Base-by-base conservation (phyloP, 2,113 vertebrate genomes). In the Pimephales promelas region DNA sequence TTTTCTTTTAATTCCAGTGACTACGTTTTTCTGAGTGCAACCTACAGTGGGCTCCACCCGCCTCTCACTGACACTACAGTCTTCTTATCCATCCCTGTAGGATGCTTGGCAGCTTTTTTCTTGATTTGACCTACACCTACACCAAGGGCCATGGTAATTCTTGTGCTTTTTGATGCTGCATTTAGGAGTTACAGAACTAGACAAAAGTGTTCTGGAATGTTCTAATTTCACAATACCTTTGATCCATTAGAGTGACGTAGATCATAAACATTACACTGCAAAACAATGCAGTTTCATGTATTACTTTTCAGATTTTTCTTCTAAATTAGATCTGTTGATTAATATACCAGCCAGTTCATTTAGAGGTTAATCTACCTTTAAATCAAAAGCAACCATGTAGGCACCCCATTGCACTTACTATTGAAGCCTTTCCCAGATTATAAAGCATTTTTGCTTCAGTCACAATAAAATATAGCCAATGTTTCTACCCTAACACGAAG, bases 1-100 rank as follows among this genome's bases (percentile, higher is more conserved):
- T 92, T 87, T 78, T 79, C 76, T 87, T 92, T 91, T 94, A n/a
- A 91, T 93, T 91, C 83, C 90, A 88, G 90, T 92, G 92, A 89
- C 74, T 16, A 86, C 88, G 90, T 89, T 91, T 87, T 85, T 75
- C 45, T 11, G 88, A 91, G 89, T 90, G 88, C 75, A 82, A 89
- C 47, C 91, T 85, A 0, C 85, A 64, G 92, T 71, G 91, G 88
- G 89, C 92, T 88, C 83, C 86, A 84, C 85, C 88, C 85, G 84
- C 87, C 89, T 90, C 88, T 89, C 88, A 88, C 92, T 85, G 86
- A 88, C 87, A 87, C 87, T 85, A 82, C 26, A 86, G 34, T 79
- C 84, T 64, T 90, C 89, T 89, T 91, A 89, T 90, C 86, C 79
- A 86, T 88, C 86, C 89, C 31, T 78, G 70, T 54, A 59, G 83